Evolutionary conservation across 2,113 vertebrate genomes (phyloP), one percentile per base, ranked within the genome.

Genomic region (Hippolais icterina): DNA sequence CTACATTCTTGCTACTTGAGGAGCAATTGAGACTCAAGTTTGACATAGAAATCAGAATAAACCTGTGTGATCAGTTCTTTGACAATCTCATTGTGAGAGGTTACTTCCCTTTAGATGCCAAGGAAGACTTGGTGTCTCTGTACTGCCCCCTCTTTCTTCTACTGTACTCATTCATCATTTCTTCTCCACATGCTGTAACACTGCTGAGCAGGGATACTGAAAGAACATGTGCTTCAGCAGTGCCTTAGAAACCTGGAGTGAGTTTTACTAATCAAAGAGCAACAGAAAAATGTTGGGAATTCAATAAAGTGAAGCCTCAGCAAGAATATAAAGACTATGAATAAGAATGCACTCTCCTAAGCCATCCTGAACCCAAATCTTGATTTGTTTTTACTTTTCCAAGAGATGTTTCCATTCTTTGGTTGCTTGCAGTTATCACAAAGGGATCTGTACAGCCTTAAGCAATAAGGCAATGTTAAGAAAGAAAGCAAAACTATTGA

Each of bases 391-490:
- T 96, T 71, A 69, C 85, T 97, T 92, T 96, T 94, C 91, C 81
- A 90, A 95, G 91, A 83, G 91, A 89, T 91, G 71, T 96, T 97
- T 97, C 90, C 96, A 64, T 79, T 94, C 71, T 77, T 88, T 84
- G 81, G 66, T 83, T 92, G 54, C 78, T 90, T 92, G 75, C 52
- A 49, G 61, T 81, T 94, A 65, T 91, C 79, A 69, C 80, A 87
- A 47, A 88, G 68, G 63, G 72, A 72, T 77, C 71, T 83, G 41
- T 85, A 78, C 79, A 88, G 82, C 90, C 83, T 84, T 89, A 78
- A 93, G 81, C 83, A 88, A 61, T 81, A 81, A 91, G 64, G 64
- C 66, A 72, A 17, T 52, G 21, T 71, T 92, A 81, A 93, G 71
- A 89, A 80, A 60, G 46, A 63, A 95, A 83, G 83, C 57, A 94